Evolutionary conservation across 2,113 vertebrate genomes (phyloP).

Genomic region (Ranitomeya variabilis): DNA sequence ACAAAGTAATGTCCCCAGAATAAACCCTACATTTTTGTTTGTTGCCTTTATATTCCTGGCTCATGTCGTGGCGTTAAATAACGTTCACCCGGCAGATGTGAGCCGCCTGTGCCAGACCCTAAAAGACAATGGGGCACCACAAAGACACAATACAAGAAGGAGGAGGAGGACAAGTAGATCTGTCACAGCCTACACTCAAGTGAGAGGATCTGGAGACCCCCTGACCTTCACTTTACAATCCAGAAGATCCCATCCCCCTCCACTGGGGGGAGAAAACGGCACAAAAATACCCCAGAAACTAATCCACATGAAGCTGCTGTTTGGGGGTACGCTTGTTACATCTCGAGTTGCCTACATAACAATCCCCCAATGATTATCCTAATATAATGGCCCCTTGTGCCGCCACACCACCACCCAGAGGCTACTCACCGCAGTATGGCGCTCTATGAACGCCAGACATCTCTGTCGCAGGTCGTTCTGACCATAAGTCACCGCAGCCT

Average conservation of each 20-base stretch:
- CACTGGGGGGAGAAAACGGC: background rate
- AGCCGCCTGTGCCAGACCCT: background rate
- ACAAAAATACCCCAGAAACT: too few species aligned
- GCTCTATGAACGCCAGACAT: conserved; percentile 76
- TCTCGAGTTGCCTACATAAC: background rate
- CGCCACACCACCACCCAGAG: background rate
- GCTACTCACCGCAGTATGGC: conserved; percentile 65
- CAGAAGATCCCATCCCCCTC: background rate
- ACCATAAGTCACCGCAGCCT: conserved; percentile 78
- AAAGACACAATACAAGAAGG: background rate
- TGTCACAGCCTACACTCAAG: background rate
- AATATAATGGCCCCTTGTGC: background rate
- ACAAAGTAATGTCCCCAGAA: too few species aligned
- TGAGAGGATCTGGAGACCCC: background rate
- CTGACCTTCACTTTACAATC: background rate
- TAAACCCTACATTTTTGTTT: background rate
- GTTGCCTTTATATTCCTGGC: background rate
- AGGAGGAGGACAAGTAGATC: background rate
- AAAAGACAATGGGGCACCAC: background rate
- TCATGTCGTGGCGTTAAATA: background rate
- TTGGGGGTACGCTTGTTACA: background rate
- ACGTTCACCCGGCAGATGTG: conserved; percentile 23
- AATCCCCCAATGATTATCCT: background rate
- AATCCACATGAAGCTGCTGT: background rate
- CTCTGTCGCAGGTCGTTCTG: conserved; percentile 68